Percentiles rank a stretch among this genome's conserved stretches.
Evolutionary conservation across 2,113 vertebrate genomes (phyloP).

Genomic region (Alces alces): DNA sequence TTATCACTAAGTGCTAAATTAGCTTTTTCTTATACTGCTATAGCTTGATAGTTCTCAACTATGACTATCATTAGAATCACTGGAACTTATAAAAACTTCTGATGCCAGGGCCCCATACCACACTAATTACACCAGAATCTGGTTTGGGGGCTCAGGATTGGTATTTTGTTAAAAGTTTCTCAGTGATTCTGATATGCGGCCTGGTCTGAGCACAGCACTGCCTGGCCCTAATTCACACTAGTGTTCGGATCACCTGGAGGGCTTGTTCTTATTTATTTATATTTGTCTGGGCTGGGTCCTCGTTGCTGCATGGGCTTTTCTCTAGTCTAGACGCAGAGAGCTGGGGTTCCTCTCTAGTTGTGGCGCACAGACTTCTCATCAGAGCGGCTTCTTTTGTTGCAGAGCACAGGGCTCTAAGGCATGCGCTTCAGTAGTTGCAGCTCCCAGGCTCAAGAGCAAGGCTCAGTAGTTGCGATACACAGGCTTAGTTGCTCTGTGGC

Average conservation of each 20-base stretch:
- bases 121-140: background rate
- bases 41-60: background rate
- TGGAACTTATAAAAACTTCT: background rate
- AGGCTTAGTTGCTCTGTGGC: background rate
- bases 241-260: background rate
- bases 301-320: background rate
- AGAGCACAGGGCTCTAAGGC: background rate
- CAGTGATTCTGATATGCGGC: background rate
- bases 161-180: background rate
- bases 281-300: background rate
- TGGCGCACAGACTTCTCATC: background rate
- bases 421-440: background rate
- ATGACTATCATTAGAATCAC: background rate
- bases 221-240: background rate
- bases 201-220: background rate
- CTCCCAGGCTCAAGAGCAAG: background rate
- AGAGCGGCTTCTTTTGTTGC: background rate
- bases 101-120: background rate
- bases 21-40: background rate
- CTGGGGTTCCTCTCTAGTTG: background rate
- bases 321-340: fast-evolving
- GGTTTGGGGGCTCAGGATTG: background rate
- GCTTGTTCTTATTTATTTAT: background rate
- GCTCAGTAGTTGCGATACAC: background rate
- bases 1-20: background rate